These are phyloP conservation scores for Dipodomys ordii DNA, from an alignment of 2,113 vertebrate genomes.

Conservation along the genomic window DNA sequence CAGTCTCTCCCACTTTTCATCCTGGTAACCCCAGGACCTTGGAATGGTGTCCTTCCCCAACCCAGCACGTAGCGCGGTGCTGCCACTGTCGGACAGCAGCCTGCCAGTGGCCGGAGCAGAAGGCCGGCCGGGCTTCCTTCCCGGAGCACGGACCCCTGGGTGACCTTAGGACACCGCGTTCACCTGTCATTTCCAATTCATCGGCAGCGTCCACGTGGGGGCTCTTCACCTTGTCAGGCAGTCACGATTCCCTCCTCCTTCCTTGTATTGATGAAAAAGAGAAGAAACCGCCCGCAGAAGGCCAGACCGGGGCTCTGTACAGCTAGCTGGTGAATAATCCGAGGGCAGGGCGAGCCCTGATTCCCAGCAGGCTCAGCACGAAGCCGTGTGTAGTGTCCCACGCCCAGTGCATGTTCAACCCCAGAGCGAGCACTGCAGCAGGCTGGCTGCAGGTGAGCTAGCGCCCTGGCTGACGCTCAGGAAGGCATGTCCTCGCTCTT, in stretches of 20 bases:
- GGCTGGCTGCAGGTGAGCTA: not conserved
- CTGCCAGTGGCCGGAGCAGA: slow-evolving; percentile 79
- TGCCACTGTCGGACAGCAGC: slow-evolving; percentile 65
- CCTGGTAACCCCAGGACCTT: not conserved
- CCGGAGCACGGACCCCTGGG: slow-evolving; percentile 67
- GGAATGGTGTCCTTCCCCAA: slow-evolving; percentile 64
- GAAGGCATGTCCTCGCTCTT: not conserved
- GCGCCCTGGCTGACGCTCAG: not conserved
- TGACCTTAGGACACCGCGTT: slow-evolving; percentile 73
- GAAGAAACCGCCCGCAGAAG: slow-evolving; percentile 11
- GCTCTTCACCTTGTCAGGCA: slow-evolving; percentile 66
- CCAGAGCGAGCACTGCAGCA: not conserved
- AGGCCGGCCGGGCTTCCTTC: slow-evolving; percentile 51
- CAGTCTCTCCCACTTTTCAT: slow-evolving; percentile 16
- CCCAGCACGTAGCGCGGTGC: slow-evolving; percentile 61
- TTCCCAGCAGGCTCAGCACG: slow-evolving; percentile 48
- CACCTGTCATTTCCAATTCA: slow-evolving; percentile 73
- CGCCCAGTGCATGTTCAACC: not conserved
- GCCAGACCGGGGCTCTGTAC: not conserved
- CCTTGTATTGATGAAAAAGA: slow-evolving; percentile 52
- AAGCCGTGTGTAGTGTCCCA: slow-evolving; percentile 57
- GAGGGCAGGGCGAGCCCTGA: not conserved
- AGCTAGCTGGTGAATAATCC: slow-evolving; percentile 21
- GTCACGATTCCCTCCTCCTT: slow-evolving; percentile 58
- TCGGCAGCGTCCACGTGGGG: slow-evolving; percentile 66